phyloP scores from a whole-genome alignment of 2,113 vertebrate species.

The Lates calcarifer region DNA sequence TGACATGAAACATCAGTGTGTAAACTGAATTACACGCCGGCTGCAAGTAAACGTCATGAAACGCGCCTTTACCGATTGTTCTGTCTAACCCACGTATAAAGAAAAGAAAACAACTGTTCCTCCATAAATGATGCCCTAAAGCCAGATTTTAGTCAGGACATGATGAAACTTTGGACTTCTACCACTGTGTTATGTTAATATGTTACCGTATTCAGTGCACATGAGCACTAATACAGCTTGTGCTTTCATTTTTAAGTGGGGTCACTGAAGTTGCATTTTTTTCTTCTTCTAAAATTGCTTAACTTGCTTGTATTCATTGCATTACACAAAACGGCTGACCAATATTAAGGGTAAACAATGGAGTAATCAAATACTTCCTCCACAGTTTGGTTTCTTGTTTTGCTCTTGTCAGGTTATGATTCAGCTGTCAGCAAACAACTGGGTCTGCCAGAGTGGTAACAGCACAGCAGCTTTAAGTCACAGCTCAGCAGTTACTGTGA shows the following conservation, averaged over 20 bases:
- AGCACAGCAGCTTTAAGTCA: constrained; percentile 16
- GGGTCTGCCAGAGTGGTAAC: constrained; percentile 9
- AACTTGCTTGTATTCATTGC: constrained; percentile 32
- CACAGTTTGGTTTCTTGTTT: constrained; percentile 39
- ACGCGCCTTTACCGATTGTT: constrained; percentile 6
- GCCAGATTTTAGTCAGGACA: background rate
- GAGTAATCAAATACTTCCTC: constrained; percentile 35
- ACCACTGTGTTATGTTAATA: constrained; percentile 1
- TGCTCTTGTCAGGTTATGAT: constrained; percentile 33
- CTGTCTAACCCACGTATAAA: background rate
- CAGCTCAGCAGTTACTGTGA: constrained; percentile 44
- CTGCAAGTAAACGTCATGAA: constrained; percentile 14
- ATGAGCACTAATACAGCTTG: constrained; percentile 47
- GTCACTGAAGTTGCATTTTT: constrained; percentile 27
- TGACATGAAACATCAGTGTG: background rate
- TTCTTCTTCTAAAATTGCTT: constrained; percentile 22
- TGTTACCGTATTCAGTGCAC: constrained; percentile 16
- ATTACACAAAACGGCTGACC: constrained; percentile 27
- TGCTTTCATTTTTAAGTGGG: constrained; percentile 50
- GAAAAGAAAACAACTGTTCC: background rate
- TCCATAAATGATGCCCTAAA: no score
- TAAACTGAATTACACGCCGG: constrained; percentile 1
- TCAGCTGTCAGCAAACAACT: constrained; percentile 48
- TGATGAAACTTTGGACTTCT: constrained; percentile 9
- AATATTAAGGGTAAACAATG: constrained; percentile 41